phyloP scores from a whole-genome alignment of 2,797 vertebrate genomes.

The Crypturellus tataupa region DNA sequence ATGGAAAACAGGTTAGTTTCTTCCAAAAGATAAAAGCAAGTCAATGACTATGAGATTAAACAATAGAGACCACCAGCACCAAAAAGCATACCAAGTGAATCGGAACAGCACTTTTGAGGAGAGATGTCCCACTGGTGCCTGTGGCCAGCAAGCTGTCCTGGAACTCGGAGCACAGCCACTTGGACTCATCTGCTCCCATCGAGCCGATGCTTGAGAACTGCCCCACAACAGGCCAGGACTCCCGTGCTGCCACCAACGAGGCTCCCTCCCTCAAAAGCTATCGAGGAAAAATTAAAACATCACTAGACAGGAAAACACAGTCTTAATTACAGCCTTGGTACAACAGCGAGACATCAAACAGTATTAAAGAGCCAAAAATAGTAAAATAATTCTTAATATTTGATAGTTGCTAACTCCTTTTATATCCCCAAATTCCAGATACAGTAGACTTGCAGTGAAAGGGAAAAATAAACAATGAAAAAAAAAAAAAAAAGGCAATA shows the following conservation, averaged over 20 bases:
- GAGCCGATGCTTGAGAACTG: constrained; percentile 99
- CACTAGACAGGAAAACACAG: neutral
- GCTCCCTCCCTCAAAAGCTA: constrained; percentile 88
- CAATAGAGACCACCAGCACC: neutral
- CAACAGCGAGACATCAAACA: neutral
- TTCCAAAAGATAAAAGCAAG: constrained; percentile 17
- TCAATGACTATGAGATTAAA: neutral
- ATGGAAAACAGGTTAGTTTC: neutral
- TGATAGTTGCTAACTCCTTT: neutral
- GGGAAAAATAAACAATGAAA: constrained; percentile 25
- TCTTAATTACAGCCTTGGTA: neutral
- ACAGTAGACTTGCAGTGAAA: neutral
- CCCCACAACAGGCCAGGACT: constrained; percentile 91
- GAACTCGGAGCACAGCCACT: constrained; percentile 95
- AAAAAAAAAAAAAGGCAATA: neutral
- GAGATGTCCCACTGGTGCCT: constrained; percentile 69
- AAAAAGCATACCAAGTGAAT: constrained; percentile 86
- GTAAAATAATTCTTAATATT: neutral
- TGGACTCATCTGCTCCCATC: constrained; percentile 92
- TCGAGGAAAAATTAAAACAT: neutral
- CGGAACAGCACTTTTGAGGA: constrained; percentile 75
- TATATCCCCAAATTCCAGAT: neutral
- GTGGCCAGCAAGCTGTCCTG: constrained; percentile 88
- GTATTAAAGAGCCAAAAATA: neutral
- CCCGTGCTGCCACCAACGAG: constrained; percentile 63